Evolutionary conservation across 1,140 invertebrate species (phyloP).

Genomic region (Wiebesia pumilae): DNA sequence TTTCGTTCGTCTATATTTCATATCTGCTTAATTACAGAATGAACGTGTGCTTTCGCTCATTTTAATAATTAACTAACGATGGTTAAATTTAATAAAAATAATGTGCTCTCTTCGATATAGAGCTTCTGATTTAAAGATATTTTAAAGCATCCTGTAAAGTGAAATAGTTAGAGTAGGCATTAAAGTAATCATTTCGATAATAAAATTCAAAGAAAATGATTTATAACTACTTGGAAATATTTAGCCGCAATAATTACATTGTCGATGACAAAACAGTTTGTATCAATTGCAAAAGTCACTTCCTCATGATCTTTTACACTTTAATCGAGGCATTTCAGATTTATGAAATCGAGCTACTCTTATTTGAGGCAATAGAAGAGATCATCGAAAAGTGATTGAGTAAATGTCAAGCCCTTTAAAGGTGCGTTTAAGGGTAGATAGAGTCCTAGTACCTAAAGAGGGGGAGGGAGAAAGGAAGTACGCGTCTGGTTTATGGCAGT

Average conservation of each 20-base stretch:
- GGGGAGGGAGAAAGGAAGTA: slow-evolving; percentile 50
- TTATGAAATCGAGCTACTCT: slow-evolving; percentile 48
- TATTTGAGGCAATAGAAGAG: slow-evolving; percentile 58
- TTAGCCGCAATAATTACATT: not conserved
- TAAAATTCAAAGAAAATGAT: slow-evolving; percentile 15
- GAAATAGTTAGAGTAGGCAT: too few species aligned
- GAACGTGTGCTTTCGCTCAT: too few species aligned
- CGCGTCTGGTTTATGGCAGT: slow-evolving; percentile 71
- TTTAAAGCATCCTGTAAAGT: too few species aligned
- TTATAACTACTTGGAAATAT: not conserved
- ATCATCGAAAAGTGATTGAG: slow-evolving; percentile 69
- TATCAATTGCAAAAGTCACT: slow-evolving; percentile 1
- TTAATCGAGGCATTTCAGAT: slow-evolving; percentile 10
- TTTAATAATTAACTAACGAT: too few species aligned
- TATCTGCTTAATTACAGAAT: too few species aligned
- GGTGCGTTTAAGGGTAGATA: slow-evolving; percentile 60
- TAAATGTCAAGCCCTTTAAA: slow-evolving; percentile 70
- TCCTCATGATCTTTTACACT: not conserved
- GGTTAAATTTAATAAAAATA: too few species aligned
- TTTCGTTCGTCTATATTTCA: too few species aligned
- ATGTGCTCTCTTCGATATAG: too few species aligned
- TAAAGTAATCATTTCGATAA: slow-evolving; percentile 22
- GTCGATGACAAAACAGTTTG: not conserved
- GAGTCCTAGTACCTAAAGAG: slow-evolving; percentile 38
- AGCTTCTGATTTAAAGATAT: too few species aligned